Conservation (phyloP, 2,888 invertebrate species). For the Helobdella robusta region DNA sequence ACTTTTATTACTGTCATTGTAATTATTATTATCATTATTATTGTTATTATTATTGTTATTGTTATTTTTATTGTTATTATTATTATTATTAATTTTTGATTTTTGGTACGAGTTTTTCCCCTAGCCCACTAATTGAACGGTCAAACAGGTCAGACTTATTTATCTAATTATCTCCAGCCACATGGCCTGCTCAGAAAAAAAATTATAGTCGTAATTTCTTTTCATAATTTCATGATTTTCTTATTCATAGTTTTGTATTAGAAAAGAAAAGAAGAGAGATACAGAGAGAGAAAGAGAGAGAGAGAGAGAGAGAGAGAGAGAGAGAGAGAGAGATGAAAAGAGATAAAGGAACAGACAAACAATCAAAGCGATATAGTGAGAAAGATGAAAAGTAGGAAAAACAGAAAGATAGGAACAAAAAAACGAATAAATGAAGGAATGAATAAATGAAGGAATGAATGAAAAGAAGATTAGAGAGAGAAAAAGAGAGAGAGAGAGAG, state of each 20-base stretch:
- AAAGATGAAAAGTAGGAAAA: too few relatives aligned
- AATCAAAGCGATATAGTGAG: too few relatives aligned
- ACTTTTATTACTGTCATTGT: neutral
- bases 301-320: constrained; percentile 19
- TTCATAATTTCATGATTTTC: too few relatives aligned
- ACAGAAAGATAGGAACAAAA: too few relatives aligned
- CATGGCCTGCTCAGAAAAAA: neutral
- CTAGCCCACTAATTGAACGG: neutral
- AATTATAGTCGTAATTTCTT: neutral
- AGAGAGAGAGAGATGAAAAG: constrained; percentile 13
- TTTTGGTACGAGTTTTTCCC: neutral
- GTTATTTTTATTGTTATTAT: neutral
- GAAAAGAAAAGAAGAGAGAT: neutral
- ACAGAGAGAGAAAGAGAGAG: constrained; percentile 14
- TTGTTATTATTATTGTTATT: constrained; percentile 1
- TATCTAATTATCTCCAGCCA: neutral
- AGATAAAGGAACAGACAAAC: too few relatives aligned
- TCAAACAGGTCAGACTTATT: neutral
- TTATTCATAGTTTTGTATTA: too few relatives aligned
- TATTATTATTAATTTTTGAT: neutral
- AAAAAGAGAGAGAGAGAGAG: too few relatives aligned
- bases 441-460: too few relatives aligned
- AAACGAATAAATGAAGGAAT: too few relatives aligned
- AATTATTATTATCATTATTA: neutral
- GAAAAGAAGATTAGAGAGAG: too few relatives aligned